Base-by-base conservation (phyloP, 2,888 invertebrate species). In the Drosophila fungiperda region DNA sequence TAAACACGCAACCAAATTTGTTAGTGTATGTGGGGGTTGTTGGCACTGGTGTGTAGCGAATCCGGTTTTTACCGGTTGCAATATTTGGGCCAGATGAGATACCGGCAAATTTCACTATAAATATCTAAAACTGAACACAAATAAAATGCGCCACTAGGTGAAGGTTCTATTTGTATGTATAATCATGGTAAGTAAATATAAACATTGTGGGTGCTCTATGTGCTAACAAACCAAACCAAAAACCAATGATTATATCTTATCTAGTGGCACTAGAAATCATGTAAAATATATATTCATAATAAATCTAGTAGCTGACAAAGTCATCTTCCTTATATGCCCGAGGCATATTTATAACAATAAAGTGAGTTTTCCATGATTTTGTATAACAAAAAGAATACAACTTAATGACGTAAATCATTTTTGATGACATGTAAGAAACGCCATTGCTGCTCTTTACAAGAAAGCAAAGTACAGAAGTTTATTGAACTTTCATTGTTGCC, bases 91-190 rank as follows among this genome's bases (percentile, higher is more conserved):
- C 26, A 35, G 38, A 73, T 69, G 53, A 33, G 49, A 59, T 63
- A 70, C 57, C 55, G 45, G 54, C 38, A 54, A 53, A 66, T 58
- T 17, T 4, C 20, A 73, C 78, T 67, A 74, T 32, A 76, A 68
- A 72, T 61, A 67, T 58, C 67, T 68, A 3, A 70, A 67, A 63
- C 40, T 48, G 12, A 58, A 40, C 17, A 60, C 36, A 48, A 49
- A 58, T 48, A 52, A 42, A 45, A 52, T 53, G 9, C 73, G 35
- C 64, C 72, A 86, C 66, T 86, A 75, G 86, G 88, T 87, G 86
- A 87, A 87, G 88, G 86, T 54, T 83, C 73, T 79, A 7, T 80
- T 70, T 32, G 29, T 54, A 63, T 50, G 29, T 49, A 33, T 45
- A 49, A 38, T 49, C 8, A 5, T 53, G 38, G 53, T 75, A 20